These are phyloP conservation scores for Stenurella melanura DNA, from an alignment of 2,888 invertebrate species.

Conservation along the genomic window DNA sequence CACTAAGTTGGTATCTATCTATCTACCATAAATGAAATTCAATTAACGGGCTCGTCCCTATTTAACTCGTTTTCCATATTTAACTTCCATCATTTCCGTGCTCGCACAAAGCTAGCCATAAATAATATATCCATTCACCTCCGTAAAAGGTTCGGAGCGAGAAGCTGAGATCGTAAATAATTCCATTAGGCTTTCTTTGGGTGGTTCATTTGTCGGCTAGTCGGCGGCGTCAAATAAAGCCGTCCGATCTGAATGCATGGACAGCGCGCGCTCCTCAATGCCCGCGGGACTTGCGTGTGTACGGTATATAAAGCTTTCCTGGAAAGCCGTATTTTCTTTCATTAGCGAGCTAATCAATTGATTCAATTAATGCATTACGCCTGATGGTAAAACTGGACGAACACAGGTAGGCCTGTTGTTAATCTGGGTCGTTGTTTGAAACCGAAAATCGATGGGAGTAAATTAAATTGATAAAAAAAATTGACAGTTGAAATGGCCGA, in stretches of 20 bases:
- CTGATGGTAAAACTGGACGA: neutral
- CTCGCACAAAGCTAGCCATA: neutral
- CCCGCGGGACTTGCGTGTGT: conserved; percentile 1
- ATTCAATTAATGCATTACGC: conserved; percentile 23
- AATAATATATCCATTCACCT: conserved; percentile 7
- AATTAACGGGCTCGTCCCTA: neutral
- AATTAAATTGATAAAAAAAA: conserved; percentile 11
- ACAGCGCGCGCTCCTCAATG: conserved; percentile 1
- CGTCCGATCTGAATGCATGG: neutral
- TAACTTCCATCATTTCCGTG: neutral
- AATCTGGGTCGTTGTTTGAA: neutral
- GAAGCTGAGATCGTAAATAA: conserved; percentile 2
- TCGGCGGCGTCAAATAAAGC: conserved; percentile 4
- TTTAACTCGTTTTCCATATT: neutral
- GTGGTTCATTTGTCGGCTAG: conserved; percentile 7
- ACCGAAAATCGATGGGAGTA: neutral
- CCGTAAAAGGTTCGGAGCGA: conserved; percentile 4
- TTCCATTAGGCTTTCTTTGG: conserved; percentile 7
- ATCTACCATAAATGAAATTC: neutral
- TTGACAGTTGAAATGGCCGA: neutral
- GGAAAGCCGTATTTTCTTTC: conserved; percentile 12
- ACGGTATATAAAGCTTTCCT: conserved; percentile 2
- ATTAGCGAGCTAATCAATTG: conserved; percentile 18
- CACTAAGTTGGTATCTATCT: neutral
- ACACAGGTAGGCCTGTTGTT: neutral